phyloP scores from a whole-genome alignment of 2,113 vertebrate species.

The Varanus komodoensis region DNA sequence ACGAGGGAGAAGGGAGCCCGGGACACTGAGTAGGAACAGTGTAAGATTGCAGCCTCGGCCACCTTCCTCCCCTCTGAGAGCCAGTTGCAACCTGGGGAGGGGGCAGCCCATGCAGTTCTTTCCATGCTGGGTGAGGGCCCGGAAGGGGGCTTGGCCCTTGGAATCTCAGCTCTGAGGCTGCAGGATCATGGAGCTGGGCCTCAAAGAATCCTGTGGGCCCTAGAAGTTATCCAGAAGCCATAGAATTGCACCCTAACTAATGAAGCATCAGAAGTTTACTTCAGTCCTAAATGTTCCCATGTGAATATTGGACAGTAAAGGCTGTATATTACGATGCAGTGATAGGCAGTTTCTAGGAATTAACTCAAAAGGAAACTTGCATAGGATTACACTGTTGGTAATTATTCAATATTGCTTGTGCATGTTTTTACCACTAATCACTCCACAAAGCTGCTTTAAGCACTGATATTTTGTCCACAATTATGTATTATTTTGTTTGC shows the following conservation, averaged over 20 bases:
- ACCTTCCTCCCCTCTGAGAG: too few relatives aligned
- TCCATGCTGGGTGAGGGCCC: too few relatives aligned
- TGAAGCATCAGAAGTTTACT: neutral
- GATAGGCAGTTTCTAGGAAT: neutral
- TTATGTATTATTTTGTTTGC: slow-evolving; percentile 75
- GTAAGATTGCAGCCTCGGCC: too few relatives aligned
- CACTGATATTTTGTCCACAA: slow-evolving; percentile 40
- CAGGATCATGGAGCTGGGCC: too few relatives aligned
- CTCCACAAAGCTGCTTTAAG: neutral
- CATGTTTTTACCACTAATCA: neutral
- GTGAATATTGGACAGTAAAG: neutral
- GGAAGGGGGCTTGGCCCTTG: too few relatives aligned
- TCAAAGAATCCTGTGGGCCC: too few relatives aligned
- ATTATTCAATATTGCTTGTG: neutral
- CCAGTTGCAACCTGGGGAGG: too few relatives aligned
- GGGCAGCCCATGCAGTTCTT: too few relatives aligned
- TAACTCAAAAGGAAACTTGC: neutral
- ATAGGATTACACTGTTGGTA: neutral
- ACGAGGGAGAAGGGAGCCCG: too few relatives aligned
- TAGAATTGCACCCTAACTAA: neutral
- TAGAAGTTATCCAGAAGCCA: too few relatives aligned
- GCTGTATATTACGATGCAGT: neutral
- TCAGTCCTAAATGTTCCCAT: neutral
- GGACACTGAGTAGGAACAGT: too few relatives aligned
- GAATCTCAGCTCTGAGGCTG: too few relatives aligned